phyloP scores from a whole-genome alignment of 2,113 vertebrate species.

The Cichladusa arquata region DNA sequence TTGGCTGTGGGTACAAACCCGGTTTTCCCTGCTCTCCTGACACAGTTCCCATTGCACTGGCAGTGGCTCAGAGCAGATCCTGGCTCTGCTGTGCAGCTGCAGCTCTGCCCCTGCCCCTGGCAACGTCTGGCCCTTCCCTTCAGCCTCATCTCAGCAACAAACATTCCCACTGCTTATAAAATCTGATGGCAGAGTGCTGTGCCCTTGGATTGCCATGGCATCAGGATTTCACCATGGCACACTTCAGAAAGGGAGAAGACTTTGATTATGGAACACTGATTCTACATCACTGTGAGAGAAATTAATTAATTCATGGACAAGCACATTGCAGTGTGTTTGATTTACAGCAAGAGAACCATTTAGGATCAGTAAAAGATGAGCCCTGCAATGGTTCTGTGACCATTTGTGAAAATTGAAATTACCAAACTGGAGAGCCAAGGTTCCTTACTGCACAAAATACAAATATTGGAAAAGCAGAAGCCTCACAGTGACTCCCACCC shows the following conservation, averaged over 20 bases:
- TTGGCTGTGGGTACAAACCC: neutral
- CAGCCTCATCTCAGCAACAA: neutral
- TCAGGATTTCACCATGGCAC: neutral
- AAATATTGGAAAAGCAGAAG: neutral
- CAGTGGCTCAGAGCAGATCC: neutral
- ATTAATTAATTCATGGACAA: neutral
- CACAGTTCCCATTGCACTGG: fast-evolving
- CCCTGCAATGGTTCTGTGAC: neutral
- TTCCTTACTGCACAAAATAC: fast-evolving
- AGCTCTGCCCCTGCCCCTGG: neutral
- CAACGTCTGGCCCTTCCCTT: neutral
- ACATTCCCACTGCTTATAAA: neutral
- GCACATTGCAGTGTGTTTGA: neutral
- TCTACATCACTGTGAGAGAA: neutral
- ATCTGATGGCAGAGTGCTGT: neutral
- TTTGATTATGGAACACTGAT: neutral
- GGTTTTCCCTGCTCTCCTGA: neutral
- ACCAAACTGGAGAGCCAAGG: neutral
- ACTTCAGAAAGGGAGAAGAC: neutral
- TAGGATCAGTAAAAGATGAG: neutral
- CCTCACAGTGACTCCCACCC: too few relatives aligned
- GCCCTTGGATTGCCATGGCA: neutral
- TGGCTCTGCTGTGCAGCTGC: neutral
- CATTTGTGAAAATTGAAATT: neutral
- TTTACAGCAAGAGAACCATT: neutral